Evolutionary conservation across 2,888 invertebrate species (phyloP), one percentile per base, ranked within the genome.

Genomic region (Chrysomela aeneicollis): DNA sequence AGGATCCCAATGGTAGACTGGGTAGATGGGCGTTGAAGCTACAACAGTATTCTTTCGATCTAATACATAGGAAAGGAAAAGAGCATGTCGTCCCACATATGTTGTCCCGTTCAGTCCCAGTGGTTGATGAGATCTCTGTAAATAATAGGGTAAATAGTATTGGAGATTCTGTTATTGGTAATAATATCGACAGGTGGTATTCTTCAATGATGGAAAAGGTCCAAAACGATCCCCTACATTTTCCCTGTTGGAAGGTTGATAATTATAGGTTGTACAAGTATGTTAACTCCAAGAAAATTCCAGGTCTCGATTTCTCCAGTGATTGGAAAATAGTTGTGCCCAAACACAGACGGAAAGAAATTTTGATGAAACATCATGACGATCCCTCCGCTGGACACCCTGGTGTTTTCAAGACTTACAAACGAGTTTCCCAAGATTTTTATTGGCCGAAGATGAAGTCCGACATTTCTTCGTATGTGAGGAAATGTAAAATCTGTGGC

Each of bases 241-340:
- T 58, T 66, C 55, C 69, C n/a, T 21, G 35, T 9, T 73, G 67
- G 66, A 49, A 68, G 51, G 50, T 74, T 1, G 57, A 55, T 32
- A 60, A 68, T 19, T 50, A 35, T 10, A 50, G 19, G 1, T 26
- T 73, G 22, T 71, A 64, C 59, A 72, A 72, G 32, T 64, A 63
- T 63, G 61, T 73, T 12, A 9, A 18, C 18, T 18, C 47, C 52
- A 47, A 52, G 5, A 35, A 42, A 26, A 64, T 53, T n/a, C 52
- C 18, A 64, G 63, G 26, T 9, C 53, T n/a, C n/a, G n/a, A n/a
- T n/a, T n/a, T n/a, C n/a, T n/a, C n/a, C n/a, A n/a, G n/a, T n/a
- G n/a, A n/a, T 17, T 72, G 68, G 70, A 71, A 71, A 52, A 18
- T 63, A 15, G 63, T 70, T 2, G 64, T 70, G 15, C 71, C 68